Evolutionary conservation across 2,113 vertebrate genomes (phyloP), one percentile per base, ranked within the genome.

Genomic region (Meriones unguiculatus): DNA sequence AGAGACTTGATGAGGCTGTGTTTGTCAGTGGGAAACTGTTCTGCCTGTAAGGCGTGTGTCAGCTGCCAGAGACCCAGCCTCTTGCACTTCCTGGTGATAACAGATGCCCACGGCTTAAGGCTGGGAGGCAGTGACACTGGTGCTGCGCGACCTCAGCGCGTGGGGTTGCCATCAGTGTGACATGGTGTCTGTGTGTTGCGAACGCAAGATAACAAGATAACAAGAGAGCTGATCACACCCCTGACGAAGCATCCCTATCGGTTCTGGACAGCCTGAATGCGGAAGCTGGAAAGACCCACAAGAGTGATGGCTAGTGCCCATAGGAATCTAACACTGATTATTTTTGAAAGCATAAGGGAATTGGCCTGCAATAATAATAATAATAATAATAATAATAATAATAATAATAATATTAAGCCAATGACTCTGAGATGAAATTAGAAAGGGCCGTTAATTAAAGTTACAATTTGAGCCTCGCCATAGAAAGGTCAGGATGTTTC

Each of bases 401-500:
- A 70, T 54, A 54, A 87, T 3, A 46, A 87, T 25, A 65, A 46
- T 77, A 70, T 20, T 73, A 54, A 93, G 35, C 50, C 4, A 41
- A 12, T 1, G 30, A 46, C 10, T 77, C 88, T 90, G 70, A 80
- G 93, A 92, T 41, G 46, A 67, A 92, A 75, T 88, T 88, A 67
- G 75, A 52, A 91, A 75, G 54, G 87, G 35, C 14, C 59, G 50
- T 76, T 92, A 87, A 93, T 96, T 78, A 93, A 85, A 85, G 84
- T 76, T 59, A 54, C 38, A 54, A 62, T 87, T 67, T 72, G 62
- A 87, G 57, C 70, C 91, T 73, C 5, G 62, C 78, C 73, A 46
- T 1, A 64, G 82, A 38, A 91, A 93, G 94, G 87, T 89, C 95
- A 94, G 76, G n/a, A 90, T 87, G 82, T 89, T 85, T 87, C 62